Percentiles rank a stretch among this genome's conserved stretches.
Evolutionary conservation across 2,797 vertebrate genomes (phyloP).

Genomic region (Leptoclinus maculatus): DNA sequence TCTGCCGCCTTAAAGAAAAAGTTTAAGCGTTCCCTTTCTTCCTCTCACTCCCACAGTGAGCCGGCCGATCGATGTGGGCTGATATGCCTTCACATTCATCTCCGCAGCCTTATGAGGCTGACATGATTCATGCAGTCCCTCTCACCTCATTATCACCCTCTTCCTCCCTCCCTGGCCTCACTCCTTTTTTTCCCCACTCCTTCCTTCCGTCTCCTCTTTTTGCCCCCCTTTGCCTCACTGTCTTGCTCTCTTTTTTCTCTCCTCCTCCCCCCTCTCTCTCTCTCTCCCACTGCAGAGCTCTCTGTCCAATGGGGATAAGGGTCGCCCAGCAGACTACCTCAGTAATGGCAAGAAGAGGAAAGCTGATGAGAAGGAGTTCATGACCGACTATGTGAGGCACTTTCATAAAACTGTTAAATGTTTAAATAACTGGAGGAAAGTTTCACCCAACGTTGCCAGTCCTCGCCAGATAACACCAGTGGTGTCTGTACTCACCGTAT

Average conservation of each 20-base stretch:
- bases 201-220: conserved; percentile 18
- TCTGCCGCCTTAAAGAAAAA: conserved; percentile 39
- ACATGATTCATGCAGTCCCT: conserved; percentile 80
- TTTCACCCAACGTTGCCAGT: conserved; percentile 26
- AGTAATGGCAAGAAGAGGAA: conserved; percentile 94
- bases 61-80: conserved; percentile 65
- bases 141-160: conserved; percentile 79
- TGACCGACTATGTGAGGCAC: conserved; percentile 90
- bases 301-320: conserved; percentile 90
- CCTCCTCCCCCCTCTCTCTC: background rate
- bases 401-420: conserved; percentile 28
- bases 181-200: conserved; percentile 24
- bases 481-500: background rate
- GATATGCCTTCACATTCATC: conserved; percentile 77
- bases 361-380: conserved; percentile 92
- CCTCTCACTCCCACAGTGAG: conserved; percentile 32
- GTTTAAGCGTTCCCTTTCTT: conserved; percentile 28
- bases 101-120: conserved; percentile 72
- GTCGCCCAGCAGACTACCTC: conserved; percentile 90
- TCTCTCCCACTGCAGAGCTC: conserved; percentile 84
- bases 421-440: conserved; percentile 46
- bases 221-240: conserved; percentile 8
- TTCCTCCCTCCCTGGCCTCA: conserved; percentile 43
- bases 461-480: conserved; percentile 11
- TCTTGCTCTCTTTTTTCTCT: conserved; percentile 8